Evolutionary conservation across 2,888 invertebrate species (phyloP).

Genomic region (Troglohyphantes excavatus): DNA sequence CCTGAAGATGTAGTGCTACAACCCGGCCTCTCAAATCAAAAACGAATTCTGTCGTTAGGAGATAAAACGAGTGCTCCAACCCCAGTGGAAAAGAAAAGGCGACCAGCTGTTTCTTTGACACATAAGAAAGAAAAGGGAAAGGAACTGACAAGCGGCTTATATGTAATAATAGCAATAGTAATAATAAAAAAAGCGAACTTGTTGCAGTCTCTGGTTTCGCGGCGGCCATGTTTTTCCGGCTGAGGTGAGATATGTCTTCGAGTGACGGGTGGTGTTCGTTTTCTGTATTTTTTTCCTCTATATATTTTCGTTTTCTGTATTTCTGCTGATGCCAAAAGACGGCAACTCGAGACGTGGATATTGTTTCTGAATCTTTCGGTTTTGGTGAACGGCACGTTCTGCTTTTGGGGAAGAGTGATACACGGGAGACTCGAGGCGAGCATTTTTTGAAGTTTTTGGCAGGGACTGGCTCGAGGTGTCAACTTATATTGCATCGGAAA

Average conservation of each 20-base stretch:
- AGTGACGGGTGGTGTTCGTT: conserved; percentile 47
- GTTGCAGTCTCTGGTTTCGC: conserved; percentile 71
- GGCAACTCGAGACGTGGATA: conserved; percentile 25
- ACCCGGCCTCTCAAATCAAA: conserved; percentile 60
- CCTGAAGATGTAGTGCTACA: neutral
- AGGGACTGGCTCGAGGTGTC: neutral
- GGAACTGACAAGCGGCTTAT: conserved; percentile 52
- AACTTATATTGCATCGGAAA: neutral
- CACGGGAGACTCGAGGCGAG: neutral
- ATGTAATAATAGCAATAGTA: conserved; percentile 15
- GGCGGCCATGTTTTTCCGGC: conserved; percentile 62
- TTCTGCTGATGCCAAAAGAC: conserved; percentile 44
- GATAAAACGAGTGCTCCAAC: conserved; percentile 70
- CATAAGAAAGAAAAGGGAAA: conserved; percentile 28
- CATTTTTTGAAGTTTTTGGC: neutral
- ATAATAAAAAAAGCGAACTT: conserved; percentile 63
- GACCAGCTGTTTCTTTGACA: conserved; percentile 75
- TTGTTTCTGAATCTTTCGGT: conserved; percentile 25
- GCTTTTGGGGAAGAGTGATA: neutral
- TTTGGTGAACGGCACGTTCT: neutral
- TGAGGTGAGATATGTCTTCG: conserved; percentile 75
- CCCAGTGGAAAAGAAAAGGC: conserved; percentile 52
- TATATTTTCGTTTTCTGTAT: conserved; percentile 47
- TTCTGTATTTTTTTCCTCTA: no score
- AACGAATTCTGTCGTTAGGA: conserved; percentile 73